Base-by-base conservation (phyloP, 2,113 vertebrate species). In the Mixornis gularis region DNA sequence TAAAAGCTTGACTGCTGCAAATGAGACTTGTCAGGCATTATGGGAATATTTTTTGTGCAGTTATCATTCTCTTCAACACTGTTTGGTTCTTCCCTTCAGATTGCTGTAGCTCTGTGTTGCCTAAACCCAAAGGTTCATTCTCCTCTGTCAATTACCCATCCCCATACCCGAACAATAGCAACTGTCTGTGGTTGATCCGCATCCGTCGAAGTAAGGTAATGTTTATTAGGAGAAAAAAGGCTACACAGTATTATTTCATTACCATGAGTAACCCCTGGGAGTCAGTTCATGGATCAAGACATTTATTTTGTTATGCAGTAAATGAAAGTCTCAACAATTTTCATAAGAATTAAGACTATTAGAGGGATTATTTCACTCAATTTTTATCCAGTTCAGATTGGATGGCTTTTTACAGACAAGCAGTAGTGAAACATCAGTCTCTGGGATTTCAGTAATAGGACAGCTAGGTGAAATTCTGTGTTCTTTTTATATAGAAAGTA, bases 141-240 rank as follows among this genome's bases (percentile, higher is more conserved):
- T 95, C 79, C 34, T 97, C 95, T 51, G 34, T 74, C 62, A 94
- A 94, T 71, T 90, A 96, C 69, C 95, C 97, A 44, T 93, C 70
- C 22, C 70, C 85, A 26, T 97, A 96, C 44, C 94, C 88, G 0
- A 93, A 93, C 66, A 96, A 96, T 1, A 93, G 89, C 87, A 93
- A 87, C 77, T 97, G 96, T 71, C 77, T 96, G 14, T 97, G 96
- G 97, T 14, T 97, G 77, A 96, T 97, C 58, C 95, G 93, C 48
- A 76, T 78, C 68, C 95, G 18, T 62, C 83, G 18, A 46, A 91
- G 56, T 13, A 93, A 97, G 96, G 97, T 97, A 96, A 94, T 64
- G 65, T 89, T 89, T 65, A 59, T 65, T 70, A 46, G 71, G 34
- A 83, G 52, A 49, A 93, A 52, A 64, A 60, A 53, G 29, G 26